Evolutionary conservation across 2,113 vertebrate species (phyloP), one percentile per base, ranked within the genome.

Genomic region (Phodopus roborovskii): DNA sequence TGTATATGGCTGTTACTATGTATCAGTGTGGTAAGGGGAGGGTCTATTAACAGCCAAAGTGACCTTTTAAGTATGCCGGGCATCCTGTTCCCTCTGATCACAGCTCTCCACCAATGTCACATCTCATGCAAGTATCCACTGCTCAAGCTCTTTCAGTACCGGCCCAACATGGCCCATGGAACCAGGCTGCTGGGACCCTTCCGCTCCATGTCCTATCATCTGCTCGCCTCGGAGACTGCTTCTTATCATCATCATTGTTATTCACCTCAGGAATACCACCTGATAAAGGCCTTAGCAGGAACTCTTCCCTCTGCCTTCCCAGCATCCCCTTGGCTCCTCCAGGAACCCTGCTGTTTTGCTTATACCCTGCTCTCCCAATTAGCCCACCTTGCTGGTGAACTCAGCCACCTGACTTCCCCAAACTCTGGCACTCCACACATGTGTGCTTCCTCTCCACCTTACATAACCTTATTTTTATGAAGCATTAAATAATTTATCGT

Each of bases 401-500:
- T 68, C 42, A 15, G 45, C 28, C 62, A 39, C 62, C 79, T 24
- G 87, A 16, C 33, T 64, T 60, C 20, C 1, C 39, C 0, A 48
- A 68, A 4, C 0, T 1, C 36, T 48, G 1, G 39, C 1, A 42
- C 15, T 90, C 53, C 26, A 9, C 26, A 0, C 2, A 3, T 48
- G 30, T n/a, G 48, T 17, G 26, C 56, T 45, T 66, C 22, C 45
- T 56, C 48, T 15, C 19, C 5, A 15, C 3, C n/a, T 1, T n/a
- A 6, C 13, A 58, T 36, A 24, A 62, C 1, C 7, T 85, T 42
- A 16, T 53, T 66, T 39, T 81, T 90, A 70, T 45, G 42, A 88
- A 95, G n/a, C 42, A 90, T 8, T 92, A 3, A 26, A 68, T 50
- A 79, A 91, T 20, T 24, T 53, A 26, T 30, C 77, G 39, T 19